phyloP scores from a whole-genome alignment of 1,140 invertebrate genomes.

The Zeugodacus cucurbitae region DNA sequence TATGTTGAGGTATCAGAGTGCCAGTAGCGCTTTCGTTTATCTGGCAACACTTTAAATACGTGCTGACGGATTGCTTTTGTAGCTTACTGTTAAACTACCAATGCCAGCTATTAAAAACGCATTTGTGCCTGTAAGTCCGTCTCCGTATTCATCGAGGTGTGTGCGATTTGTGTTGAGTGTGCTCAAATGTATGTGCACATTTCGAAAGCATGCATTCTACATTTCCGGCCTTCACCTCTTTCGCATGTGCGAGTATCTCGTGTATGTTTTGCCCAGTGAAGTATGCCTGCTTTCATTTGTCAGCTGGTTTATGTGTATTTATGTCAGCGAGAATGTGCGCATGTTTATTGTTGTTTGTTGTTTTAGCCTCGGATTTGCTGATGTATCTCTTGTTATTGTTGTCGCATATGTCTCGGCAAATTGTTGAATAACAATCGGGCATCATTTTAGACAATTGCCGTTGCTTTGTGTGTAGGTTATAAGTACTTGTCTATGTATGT shows the following conservation, averaged over 20 bases:
- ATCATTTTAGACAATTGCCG: neutral
- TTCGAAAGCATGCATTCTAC: neutral
- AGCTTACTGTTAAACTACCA: neutral
- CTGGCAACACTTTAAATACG: neutral
- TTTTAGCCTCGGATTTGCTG: neutral
- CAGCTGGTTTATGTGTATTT: neutral
- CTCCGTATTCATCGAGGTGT: neutral
- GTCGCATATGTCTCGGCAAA: neutral
- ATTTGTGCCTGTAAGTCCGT: neutral
- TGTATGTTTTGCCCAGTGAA: neutral
- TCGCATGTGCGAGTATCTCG: neutral
- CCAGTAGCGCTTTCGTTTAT: neutral
- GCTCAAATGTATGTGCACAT: neutral
- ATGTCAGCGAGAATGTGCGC: neutral
- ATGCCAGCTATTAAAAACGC: neutral
- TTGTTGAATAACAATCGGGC: neutral
- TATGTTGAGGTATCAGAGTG: neutral
- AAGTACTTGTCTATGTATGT: neutral
- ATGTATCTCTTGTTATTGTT: neutral
- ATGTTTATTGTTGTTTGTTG: neutral
- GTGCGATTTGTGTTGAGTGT: too few relatives aligned
- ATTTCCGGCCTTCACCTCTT: conserved; percentile 35
- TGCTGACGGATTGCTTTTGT: neutral
- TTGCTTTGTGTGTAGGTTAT: neutral
- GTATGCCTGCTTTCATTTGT: neutral